A percentile compares a stretch with the other conserved stretches of the same genome.
phyloP scores from a whole-genome alignment of 2,888 invertebrate species.

The Stenichneumon culpator region DNA sequence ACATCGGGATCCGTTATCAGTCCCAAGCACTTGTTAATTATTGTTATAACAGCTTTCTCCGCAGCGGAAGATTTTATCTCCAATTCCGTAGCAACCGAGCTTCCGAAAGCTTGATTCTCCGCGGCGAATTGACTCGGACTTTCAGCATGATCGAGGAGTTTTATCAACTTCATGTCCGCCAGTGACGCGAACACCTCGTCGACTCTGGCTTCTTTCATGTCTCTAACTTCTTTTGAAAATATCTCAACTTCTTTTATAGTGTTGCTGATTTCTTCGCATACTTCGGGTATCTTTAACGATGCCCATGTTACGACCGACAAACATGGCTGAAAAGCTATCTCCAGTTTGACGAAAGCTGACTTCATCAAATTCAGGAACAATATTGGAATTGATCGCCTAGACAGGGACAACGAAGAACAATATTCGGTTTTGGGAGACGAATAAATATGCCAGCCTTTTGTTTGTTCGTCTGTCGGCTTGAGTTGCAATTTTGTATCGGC shows the following conservation, averaged over 20 bases:
- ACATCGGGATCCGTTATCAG: constrained; percentile 88
- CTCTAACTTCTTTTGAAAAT: constrained; percentile 90
- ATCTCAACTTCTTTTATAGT: constrained; percentile 88
- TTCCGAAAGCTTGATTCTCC: constrained; percentile 87
- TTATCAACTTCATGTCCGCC: constrained; percentile 88
- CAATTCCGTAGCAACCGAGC: constrained; percentile 86
- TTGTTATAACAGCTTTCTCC: constrained; percentile 91
- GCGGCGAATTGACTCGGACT: constrained; percentile 88
- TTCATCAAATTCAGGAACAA: constrained; percentile 91
- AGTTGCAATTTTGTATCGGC: neutral
- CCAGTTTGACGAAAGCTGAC: constrained; percentile 89
- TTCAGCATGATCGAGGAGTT: constrained; percentile 88
- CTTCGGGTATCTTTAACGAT: constrained; percentile 90
- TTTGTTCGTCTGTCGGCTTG: neutral
- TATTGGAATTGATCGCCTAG: constrained; percentile 87
- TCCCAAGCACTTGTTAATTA: constrained; percentile 91
- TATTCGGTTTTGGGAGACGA: neutral
- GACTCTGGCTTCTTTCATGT: constrained; percentile 92
- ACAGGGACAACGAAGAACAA: neutral
- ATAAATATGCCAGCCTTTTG: neutral
- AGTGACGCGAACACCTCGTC: constrained; percentile 90
- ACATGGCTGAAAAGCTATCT: constrained; percentile 91
- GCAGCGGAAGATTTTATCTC: constrained; percentile 89
- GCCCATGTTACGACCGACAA: constrained; percentile 93
- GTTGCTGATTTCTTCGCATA: constrained; percentile 87